Evolutionary conservation across 2,888 invertebrate species (phyloP), one percentile per base, ranked within the genome.

Genomic region (Lasioglossum lativentre): DNA sequence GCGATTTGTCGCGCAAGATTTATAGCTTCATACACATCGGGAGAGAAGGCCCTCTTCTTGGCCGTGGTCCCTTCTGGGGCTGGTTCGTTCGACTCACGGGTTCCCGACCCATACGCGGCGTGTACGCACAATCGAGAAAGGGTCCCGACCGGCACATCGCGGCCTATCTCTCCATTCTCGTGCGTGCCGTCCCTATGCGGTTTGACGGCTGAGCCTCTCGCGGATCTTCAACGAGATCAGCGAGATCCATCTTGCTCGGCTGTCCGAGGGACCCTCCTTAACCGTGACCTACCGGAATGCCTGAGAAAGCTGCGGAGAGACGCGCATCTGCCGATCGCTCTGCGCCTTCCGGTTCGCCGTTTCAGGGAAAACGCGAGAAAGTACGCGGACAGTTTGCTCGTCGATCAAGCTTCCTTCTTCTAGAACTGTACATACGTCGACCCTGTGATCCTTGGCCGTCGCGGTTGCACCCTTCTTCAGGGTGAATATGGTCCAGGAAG

Each of bases 21-120:
- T 93, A 93, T 93, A 89, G 93, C 93, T 93, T 93, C 93, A 92
- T 93, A 92, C 92, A 93, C 92, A 93, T 90, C 88, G 89, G 74
- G 86, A 75, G 85, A 75, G 83, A 72, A 73, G 77, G 56, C 59
- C 74, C 75, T 70, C 68, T 73, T 77, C 75, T 52, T 63, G 38
- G 45, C 59, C 27, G 75, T n/a, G 30, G 68, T 75, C 73, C 78
- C 72, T 76, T 70, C 79, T 63, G 78, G 52, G 38, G 45, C 63
- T 40, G 27, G 66, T 52, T 75, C 63, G 73, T 34, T 73, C 56
- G 52, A 78, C 73, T 75, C 59, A 52, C 82, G 76, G 80, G 74
- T 75, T 72, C 68, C 66, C 88, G 86, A 77, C 81, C 86, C 83
- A 80, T 86, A 88, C 86, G 82, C 86, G 84, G 82, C 73, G 73